A percentile compares a stretch with the other conserved stretches of the same genome.
These are phyloP conservation scores for Chondrilla cf. caribensis DNA, from an alignment of 37 sponge, comb jelly and placozoan species.

Conservation along the genomic window DNA sequence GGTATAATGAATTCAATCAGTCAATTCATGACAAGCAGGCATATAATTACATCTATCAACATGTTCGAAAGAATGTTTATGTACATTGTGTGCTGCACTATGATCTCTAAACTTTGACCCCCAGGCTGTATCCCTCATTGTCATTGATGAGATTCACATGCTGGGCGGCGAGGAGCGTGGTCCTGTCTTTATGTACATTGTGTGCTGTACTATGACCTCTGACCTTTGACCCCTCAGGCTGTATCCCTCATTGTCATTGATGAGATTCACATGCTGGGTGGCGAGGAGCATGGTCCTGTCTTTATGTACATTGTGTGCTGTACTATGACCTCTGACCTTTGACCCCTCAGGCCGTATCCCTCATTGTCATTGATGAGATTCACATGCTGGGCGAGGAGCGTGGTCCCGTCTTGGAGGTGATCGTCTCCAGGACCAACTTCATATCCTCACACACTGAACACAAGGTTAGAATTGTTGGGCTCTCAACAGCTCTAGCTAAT, in stretches of 20 bases:
- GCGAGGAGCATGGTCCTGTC: slow-evolving; percentile 96
- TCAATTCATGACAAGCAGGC: background rate
- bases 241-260: slow-evolving; percentile 91
- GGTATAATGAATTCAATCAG: no score
- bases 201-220: background rate
- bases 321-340: slow-evolving; percentile 59
- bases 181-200: slow-evolving; percentile 50
- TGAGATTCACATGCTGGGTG: slow-evolving; percentile 97
- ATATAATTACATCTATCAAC: background rate
- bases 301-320: slow-evolving; percentile 97
- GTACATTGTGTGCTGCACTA: background rate
- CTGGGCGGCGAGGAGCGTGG: slow-evolving; percentile 96
- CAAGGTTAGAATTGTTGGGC: slow-evolving; percentile 84
- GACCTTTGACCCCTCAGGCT: slow-evolving; percentile 66
- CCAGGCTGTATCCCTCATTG: slow-evolving; percentile 76
- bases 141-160: slow-evolving; percentile 98
- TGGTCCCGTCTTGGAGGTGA: slow-evolving; percentile 98
- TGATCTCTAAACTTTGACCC: slow-evolving; percentile 45
- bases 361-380: slow-evolving; percentile 97
- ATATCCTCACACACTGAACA: slow-evolving; percentile 94
- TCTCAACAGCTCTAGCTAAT: slow-evolving; percentile 97
- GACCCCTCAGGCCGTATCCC: slow-evolving; percentile 71
- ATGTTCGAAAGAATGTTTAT: background rate
- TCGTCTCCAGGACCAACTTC: slow-evolving; percentile 96
- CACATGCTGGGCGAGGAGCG: slow-evolving; percentile 97